Base-by-base conservation (phyloP, 2,797 vertebrate species). In the Myotis daubentonii region DNA sequence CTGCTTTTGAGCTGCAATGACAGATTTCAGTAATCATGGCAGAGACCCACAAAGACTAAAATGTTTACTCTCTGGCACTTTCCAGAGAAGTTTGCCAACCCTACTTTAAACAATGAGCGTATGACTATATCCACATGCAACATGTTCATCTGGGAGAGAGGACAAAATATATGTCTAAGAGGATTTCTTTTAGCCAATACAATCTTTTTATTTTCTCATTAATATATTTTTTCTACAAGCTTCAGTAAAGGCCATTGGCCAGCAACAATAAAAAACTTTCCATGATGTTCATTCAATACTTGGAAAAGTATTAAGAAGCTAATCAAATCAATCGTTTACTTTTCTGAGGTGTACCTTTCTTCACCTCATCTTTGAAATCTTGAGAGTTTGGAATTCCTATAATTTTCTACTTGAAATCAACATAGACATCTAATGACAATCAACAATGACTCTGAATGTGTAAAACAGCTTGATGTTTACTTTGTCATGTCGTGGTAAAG, bases 201-300 rank as follows among this genome's bases (percentile, higher is more conserved):
- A 9, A 36, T 60, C 78, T 87, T 87, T 55, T 60, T 53, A 70
- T 6, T 87, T 93, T 86, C 36, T 76, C 75, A 84, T 33, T 94
- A 71, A 72, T 36, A 41, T 8, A 53, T 72, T 72, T 89, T 89
- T 92, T 85, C 16, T 89, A 25, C 17, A 68, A 75, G 20, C 36
- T 10, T 66, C 51, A 0, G 20, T 70, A 85, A 95, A 95, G 33
- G n/a, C 22, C 15, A 33, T 25, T 76, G 47, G 9, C 49, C 51
- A 79, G 84, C 62, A 96, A 44, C 65, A 80, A 78, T 78, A 87
- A 83, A 93, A 74, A 25, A 57, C 17, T 80, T 81, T 65, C 6
- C n/a, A 51, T 41, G 23, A 66, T 74, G 11, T 33, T 87, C 47
- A 65, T 70, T 65, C 22, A 23, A 36, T 49, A 66, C 83, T 96